Conservation (phyloP, 1,140 invertebrate species). For the Diorhabda elongata region DNA sequence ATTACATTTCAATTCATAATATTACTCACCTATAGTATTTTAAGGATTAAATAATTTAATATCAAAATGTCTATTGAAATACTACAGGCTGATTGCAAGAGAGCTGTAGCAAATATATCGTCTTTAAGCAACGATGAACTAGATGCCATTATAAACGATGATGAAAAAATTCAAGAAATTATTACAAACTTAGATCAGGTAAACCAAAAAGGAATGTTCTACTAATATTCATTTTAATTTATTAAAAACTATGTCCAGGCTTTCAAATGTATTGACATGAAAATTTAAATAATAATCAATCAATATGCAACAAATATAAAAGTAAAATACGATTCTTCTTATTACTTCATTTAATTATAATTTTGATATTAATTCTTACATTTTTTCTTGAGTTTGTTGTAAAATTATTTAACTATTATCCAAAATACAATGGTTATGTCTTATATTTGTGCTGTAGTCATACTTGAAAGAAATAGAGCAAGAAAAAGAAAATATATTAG, state of each 20-base stretch:
- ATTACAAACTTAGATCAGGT: conserved; percentile 76
- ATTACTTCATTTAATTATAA: too few species aligned
- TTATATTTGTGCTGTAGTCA: conserved; percentile 38
- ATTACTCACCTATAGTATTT: not conserved
- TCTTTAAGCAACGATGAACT: conserved; percentile 66
- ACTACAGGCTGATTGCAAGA: conserved; percentile 36
- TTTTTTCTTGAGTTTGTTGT: too few species aligned
- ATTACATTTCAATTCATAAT: too few species aligned
- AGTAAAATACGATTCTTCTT: too few species aligned
- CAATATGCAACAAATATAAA: too few species aligned
- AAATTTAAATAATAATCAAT: too few species aligned
- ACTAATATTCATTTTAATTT: too few species aligned
- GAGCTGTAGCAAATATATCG: conserved; percentile 21
- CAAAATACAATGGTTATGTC: too few species aligned
- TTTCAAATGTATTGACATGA: too few species aligned
- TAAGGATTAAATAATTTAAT: not conserved
- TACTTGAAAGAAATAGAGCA: conserved; percentile 73
- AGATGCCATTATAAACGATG: conserved; percentile 78
- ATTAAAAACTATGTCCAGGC: too few species aligned
- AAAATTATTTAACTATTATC: too few species aligned
- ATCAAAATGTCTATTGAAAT: conserved; percentile 33
- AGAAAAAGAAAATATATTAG: conserved; percentile 81
- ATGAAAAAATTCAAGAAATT: conserved; percentile 75
- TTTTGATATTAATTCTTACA: too few species aligned
- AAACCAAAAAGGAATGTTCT: conserved; percentile 24